phyloP scores from a whole-genome alignment of 2,888 invertebrate genomes.

The Slavum lentiscoides region DNA sequence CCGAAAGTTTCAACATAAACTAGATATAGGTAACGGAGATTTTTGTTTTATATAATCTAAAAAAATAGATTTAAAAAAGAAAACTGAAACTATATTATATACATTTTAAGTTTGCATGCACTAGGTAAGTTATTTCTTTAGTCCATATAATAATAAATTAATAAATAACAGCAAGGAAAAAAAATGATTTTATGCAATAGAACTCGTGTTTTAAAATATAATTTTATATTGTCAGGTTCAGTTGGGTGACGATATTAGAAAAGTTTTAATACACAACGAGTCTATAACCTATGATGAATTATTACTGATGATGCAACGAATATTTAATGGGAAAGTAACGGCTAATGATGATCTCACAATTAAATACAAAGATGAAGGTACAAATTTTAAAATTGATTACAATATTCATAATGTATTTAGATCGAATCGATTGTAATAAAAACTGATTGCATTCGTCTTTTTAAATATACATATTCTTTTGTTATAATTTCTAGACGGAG shows the following conservation, averaged over 20 bases:
- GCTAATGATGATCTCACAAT: constrained; percentile 70
- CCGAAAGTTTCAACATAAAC: too few relatives aligned
- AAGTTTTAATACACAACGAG: constrained; percentile 73
- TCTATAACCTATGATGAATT: constrained; percentile 73
- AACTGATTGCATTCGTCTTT: background rate
- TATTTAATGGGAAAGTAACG: constrained; percentile 68
- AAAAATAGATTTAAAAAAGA: too few relatives aligned
- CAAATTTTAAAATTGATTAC: constrained; percentile 6
- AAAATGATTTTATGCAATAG: background rate
- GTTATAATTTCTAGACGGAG: constrained; percentile 65
- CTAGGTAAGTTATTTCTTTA: too few relatives aligned
- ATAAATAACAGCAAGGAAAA: background rate
- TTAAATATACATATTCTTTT: constrained; percentile 9
- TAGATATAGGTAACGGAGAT: too few relatives aligned
- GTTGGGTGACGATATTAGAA: constrained; percentile 69
- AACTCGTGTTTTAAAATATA: background rate
- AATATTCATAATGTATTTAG: background rate
- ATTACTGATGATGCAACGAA: constrained; percentile 73
- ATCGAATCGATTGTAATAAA: background rate
- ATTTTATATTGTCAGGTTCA: constrained; percentile 61
- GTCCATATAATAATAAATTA: too few relatives aligned
- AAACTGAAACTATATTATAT: too few relatives aligned
- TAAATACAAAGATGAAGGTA: constrained; percentile 75
- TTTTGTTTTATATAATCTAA: too few relatives aligned
- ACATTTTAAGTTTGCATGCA: too few relatives aligned